These are phyloP conservation scores for Xylota sylvarum DNA, from an alignment of 2,888 invertebrate species.

Conservation along the genomic window DNA sequence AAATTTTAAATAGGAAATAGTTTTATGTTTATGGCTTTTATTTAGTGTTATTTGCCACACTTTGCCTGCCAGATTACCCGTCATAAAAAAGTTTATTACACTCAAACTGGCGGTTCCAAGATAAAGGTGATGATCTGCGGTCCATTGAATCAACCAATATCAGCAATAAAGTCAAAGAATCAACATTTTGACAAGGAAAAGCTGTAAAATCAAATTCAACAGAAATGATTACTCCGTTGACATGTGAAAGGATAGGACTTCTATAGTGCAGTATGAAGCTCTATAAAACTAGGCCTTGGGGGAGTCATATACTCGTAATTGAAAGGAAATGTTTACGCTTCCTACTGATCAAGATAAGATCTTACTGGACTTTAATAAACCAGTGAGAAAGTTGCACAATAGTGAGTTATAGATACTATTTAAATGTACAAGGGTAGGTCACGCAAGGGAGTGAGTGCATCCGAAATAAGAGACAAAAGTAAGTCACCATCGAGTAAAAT, in stretches of 20 bases:
- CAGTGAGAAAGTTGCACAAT: no score
- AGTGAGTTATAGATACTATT: no score
- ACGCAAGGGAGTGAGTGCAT: no score
- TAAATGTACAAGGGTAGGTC: no score
- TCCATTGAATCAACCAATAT: not conserved
- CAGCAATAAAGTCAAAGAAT: not conserved
- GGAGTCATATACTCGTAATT: not conserved
- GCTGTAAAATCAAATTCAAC: not conserved
- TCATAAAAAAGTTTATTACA: not conserved
- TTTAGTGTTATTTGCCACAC: not conserved
- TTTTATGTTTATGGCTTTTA: no score
- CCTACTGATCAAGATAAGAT: not conserved
- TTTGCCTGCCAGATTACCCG: not conserved
- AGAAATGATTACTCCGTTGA: not conserved
- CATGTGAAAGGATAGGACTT: not conserved
- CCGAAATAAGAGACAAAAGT: not conserved
- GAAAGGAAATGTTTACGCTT: not conserved
- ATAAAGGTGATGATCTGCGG: conserved; percentile 2
- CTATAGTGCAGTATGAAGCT: not conserved
- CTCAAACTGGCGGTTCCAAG: not conserved
- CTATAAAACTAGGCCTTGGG: not conserved
- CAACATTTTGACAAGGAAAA: not conserved
- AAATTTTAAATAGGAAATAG: no score
- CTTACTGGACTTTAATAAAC: not conserved
- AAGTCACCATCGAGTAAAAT: not conserved